Percentiles rank a stretch among this genome's conserved stretches.
Conservation (phyloP, 2,113 vertebrate genomes). For the Oceanodroma tethys region DNA sequence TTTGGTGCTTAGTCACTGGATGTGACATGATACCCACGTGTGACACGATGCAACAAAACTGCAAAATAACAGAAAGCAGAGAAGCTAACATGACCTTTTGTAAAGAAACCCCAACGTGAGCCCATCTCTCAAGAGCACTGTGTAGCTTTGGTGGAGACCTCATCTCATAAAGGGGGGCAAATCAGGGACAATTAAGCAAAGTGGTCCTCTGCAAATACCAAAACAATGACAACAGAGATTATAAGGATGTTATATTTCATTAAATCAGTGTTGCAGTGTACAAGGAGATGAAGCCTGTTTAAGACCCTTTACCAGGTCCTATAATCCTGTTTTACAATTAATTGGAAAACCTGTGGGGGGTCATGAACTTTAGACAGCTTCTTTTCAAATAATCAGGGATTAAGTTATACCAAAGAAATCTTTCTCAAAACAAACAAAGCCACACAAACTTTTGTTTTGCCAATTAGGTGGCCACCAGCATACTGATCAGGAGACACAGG, state of each 20-base stretch:
- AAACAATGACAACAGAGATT: neutral
- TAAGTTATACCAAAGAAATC: constrained; percentile 13
- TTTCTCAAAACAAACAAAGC: constrained; percentile 42
- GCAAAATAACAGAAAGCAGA: neutral
- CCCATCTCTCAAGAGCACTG: neutral
- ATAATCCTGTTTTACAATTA: neutral
- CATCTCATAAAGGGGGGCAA: neutral
- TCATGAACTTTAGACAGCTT: neutral
- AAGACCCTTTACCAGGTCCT: neutral
- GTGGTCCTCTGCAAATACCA: neutral
- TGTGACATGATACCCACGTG: neutral
- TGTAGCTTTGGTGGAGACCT: neutral
- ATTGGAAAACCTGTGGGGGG: neutral
- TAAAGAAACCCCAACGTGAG: fast-evolving
- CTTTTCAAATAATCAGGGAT: neutral
- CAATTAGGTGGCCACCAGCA: neutral
- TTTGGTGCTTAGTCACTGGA: neutral
- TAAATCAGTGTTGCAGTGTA: neutral
- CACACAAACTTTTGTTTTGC: neutral
- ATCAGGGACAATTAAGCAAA: neutral
- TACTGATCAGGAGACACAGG: neutral
- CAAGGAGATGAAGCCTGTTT: neutral
- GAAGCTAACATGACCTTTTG: neutral
- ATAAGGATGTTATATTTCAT: neutral
- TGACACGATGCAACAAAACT: neutral